phyloP scores from a whole-genome alignment of 2,797 vertebrate species.

The Trachops cirrhosus region DNA sequence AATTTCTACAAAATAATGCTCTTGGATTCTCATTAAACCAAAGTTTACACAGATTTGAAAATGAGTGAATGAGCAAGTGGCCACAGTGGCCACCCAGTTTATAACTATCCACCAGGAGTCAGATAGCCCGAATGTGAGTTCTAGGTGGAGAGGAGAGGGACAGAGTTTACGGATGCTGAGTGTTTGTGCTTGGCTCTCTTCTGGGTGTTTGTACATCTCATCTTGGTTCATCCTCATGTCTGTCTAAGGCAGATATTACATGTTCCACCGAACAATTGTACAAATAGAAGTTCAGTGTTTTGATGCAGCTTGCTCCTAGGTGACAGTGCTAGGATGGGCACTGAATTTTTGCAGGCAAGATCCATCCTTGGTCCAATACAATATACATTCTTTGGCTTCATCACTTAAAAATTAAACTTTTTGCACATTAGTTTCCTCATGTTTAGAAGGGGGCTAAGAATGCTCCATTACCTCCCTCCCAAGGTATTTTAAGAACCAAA shows the following conservation, averaged over 20 bases:
- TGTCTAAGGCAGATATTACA: neutral
- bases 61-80: neutral
- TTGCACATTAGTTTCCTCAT: neutral
- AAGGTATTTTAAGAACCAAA: neutral
- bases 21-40: neutral
- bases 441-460: neutral
- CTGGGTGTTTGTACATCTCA: neutral
- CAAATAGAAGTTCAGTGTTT: neutral
- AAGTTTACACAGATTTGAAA: neutral
- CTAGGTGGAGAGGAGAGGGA: neutral
- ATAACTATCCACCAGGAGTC: neutral
- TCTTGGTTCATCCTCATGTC: neutral
- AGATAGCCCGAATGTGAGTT: neutral
- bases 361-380: neutral
- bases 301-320: neutral
- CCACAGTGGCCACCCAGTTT: neutral
- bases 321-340: neutral
- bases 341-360: neutral
- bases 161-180: fast-evolving
- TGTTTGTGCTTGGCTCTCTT: neutral
- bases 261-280: neutral
- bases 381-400: neutral
- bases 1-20: neutral
- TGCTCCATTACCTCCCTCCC: neutral
- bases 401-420: neutral